Evolutionary conservation across 2,888 invertebrate species (phyloP).

Genomic region (Stomorhina lunata): DNA sequence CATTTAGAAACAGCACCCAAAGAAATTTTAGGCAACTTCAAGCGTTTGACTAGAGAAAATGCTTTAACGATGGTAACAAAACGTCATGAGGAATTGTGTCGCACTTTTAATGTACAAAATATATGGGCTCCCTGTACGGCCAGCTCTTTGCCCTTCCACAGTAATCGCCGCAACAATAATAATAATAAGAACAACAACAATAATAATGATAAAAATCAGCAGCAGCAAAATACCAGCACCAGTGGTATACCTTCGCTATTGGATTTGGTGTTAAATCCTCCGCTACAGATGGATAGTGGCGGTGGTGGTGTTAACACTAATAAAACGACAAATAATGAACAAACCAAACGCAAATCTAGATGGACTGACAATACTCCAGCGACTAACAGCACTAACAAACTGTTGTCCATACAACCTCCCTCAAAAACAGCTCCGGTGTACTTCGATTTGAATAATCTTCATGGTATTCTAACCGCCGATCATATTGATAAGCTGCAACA

Average conservation of each 20-base stretch:
- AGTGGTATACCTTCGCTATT: conserved; percentile 76
- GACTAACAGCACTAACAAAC: conserved; percentile 1
- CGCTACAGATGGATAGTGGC: conserved; percentile 66
- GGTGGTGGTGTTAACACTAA: neutral
- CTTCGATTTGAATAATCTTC: conserved; percentile 82
- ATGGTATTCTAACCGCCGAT: conserved; percentile 82
- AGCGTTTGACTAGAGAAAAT: conserved; percentile 89
- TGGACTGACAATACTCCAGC: conserved; percentile 73
- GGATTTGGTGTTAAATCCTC: conserved; percentile 78
- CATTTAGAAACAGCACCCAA: conserved; percentile 95
- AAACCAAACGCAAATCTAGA: conserved; percentile 76
- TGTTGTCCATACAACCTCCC: conserved; percentile 61
- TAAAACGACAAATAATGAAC: conserved; percentile 61
- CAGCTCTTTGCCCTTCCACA: conserved; percentile 57
- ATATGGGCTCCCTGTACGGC: conserved; percentile 69
- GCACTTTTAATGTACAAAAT: conserved; percentile 78
- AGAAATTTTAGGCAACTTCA: conserved; percentile 94
- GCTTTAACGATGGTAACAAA: conserved; percentile 82
- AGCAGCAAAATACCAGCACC: conserved; percentile 59
- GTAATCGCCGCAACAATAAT: conserved; percentile 54
- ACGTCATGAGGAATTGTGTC: conserved; percentile 81
- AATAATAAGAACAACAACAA: conserved; percentile 63
- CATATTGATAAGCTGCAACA: conserved; percentile 83
- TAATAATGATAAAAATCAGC: conserved; percentile 51
- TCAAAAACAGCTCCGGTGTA: conserved; percentile 75